phyloP scores from a whole-genome alignment of 2,113 vertebrate genomes.

The Seriola dumerili region DNA sequence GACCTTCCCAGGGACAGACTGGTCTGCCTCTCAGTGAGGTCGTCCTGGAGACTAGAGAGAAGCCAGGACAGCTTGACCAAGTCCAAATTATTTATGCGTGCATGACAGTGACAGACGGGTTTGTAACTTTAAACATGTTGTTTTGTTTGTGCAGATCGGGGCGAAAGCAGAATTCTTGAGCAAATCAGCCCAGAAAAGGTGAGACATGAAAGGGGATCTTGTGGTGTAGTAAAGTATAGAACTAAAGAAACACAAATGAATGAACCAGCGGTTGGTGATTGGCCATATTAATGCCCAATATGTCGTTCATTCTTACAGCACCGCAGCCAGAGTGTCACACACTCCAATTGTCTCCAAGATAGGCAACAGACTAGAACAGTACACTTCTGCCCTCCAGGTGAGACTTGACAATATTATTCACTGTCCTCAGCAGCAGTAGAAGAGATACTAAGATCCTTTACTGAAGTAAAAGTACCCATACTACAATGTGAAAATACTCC shows the following conservation, averaged over 20 bases:
- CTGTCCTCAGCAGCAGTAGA: neutral
- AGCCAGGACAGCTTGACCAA: conserved; percentile 12
- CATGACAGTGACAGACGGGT: neutral
- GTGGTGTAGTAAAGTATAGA: neutral
- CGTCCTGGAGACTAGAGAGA: conserved; percentile 6
- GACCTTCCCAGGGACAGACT: conserved; percentile 10
- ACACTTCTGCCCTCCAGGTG: conserved; percentile 94
- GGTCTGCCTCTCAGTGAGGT: conserved; percentile 16
- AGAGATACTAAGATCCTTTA: neutral
- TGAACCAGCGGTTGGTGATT: neutral
- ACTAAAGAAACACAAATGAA: neutral
- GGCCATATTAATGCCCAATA: neutral
- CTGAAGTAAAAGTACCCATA: neutral
- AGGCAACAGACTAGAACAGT: conserved; percentile 94
- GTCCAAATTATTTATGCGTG: conserved; percentile 5
- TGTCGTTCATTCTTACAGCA: conserved; percentile 59
- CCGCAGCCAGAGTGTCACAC: conserved; percentile 87
- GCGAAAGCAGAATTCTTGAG: conserved; percentile 95
- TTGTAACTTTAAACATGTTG: conserved; percentile 19
- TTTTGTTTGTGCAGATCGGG: conserved; percentile 88
- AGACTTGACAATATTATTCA: conserved; percentile 23
- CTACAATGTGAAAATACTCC: neutral
- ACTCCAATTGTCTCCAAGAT: conserved; percentile 93
- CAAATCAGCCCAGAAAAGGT: conserved; percentile 96
- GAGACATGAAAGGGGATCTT: conserved; percentile 41